Percentiles rank a stretch among this genome's conserved stretches.
Conservation (phyloP, 2,888 invertebrate species). For the Deroplatys truncata region DNA sequence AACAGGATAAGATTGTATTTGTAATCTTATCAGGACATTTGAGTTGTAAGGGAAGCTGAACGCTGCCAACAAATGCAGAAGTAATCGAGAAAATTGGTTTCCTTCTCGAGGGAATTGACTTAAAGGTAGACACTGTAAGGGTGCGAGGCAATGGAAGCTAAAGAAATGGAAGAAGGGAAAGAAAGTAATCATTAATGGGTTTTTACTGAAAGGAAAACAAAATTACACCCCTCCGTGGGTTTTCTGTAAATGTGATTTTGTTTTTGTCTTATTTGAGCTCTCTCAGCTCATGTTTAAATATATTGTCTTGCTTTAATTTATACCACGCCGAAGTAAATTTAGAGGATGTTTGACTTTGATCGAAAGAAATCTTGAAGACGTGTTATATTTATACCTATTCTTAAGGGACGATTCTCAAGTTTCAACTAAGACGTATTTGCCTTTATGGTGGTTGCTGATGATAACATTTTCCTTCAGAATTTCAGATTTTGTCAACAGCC, state of each 20-base stretch:
- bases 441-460: no score
- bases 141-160: background rate
- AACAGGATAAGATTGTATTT: background rate
- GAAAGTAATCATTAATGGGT: background rate
- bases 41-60: background rate
- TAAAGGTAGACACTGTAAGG: background rate
- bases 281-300: background rate
- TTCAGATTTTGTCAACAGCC: no score
- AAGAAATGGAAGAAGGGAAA: background rate
- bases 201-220: background rate
- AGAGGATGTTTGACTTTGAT: no score
- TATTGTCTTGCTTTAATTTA: background rate
- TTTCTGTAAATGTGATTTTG: background rate
- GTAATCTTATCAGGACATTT: background rate
- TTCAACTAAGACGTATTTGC: no score
- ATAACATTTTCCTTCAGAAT: no score
- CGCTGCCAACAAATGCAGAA: background rate
- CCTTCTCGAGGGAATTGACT: background rate
- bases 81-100: constrained; percentile 14
- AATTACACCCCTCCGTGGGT: background rate
- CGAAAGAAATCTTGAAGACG: no score
- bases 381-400: no score
- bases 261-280: background rate
- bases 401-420: no score
- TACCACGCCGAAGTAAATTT: background rate